phyloP scores from a whole-genome alignment of 1,140 invertebrate genomes.

The Lordiphosa clarofinis region DNA sequence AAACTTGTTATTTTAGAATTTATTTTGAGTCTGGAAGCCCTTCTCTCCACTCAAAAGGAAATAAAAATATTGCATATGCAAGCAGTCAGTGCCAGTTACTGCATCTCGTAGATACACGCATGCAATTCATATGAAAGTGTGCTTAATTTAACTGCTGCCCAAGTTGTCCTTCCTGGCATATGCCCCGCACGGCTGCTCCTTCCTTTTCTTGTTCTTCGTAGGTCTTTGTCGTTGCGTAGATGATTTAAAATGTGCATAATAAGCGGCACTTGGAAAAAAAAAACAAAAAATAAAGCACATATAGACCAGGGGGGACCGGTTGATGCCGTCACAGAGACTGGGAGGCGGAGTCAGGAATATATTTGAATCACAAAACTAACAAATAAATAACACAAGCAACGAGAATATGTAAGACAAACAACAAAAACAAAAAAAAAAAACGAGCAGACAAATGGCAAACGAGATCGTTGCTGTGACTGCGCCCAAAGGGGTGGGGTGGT shows the following conservation, averaged over 20 bases:
- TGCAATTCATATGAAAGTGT: slow-evolving; percentile 68
- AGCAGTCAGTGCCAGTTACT: slow-evolving; percentile 30
- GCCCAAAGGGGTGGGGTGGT: too few species aligned
- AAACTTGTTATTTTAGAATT: slow-evolving; percentile 8
- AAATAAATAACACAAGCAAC: slow-evolving; percentile 72
- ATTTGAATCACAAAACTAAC: slow-evolving; percentile 77
- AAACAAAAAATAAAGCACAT: slow-evolving; percentile 26
- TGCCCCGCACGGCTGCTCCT: not conserved
- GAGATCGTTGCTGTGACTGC: slow-evolving; percentile 2
- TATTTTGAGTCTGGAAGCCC: too few species aligned
- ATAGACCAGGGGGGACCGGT: slow-evolving; percentile 38
- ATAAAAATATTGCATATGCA: slow-evolving; percentile 6
- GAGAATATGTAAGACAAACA: slow-evolving; percentile 68
- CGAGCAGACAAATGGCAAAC: slow-evolving; percentile 48
- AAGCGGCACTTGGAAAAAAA: slow-evolving; percentile 66
- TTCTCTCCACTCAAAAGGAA: too few species aligned
- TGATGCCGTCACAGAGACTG: slow-evolving; percentile 8
- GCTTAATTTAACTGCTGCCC: slow-evolving; percentile 69
- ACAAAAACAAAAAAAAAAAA: slow-evolving; percentile 3
- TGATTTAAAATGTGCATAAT: slow-evolving; percentile 78
- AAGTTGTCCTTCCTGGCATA: slow-evolving; percentile 13
- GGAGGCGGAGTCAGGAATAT: slow-evolving; percentile 36
- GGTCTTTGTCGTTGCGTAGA: slow-evolving; percentile 59
- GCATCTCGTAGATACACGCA: slow-evolving; percentile 30
- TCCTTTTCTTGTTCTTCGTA: slow-evolving; percentile 4